phyloP scores from a whole-genome alignment of 1,140 invertebrate genomes.

The Trachymyrmex septentrionalis region DNA sequence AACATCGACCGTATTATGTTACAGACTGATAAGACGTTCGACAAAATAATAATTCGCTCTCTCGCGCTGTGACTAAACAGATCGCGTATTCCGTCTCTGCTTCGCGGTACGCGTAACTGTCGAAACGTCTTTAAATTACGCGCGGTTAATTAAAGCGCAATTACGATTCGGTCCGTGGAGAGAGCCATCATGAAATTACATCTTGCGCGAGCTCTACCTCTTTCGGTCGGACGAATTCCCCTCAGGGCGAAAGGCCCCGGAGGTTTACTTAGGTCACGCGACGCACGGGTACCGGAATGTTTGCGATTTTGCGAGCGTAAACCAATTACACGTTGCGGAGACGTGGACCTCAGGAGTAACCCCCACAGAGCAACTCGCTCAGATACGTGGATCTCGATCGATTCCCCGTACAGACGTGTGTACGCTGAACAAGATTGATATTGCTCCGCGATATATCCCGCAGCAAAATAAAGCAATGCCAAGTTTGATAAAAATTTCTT shows the following conservation, averaged over 20 bases:
- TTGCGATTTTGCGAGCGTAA: constrained; percentile 58
- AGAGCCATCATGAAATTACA: constrained; percentile 50
- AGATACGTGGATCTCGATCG: constrained; percentile 29
- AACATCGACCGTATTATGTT: not conserved
- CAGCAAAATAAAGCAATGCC: constrained; percentile 32
- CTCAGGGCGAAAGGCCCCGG: not conserved
- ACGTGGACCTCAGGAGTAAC: constrained; percentile 56
- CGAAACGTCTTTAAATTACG: constrained; percentile 75
- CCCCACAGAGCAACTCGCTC: constrained; percentile 9
- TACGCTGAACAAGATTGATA: constrained; percentile 19
- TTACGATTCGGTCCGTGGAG: constrained; percentile 73
- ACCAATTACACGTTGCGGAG: constrained; percentile 59
- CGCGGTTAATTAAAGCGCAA: constrained; percentile 78
- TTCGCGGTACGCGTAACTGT: not conserved
- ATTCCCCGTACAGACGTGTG: constrained; percentile 3
- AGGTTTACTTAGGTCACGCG: not conserved
- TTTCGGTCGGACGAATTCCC: constrained; percentile 21
- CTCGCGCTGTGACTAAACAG: not conserved
- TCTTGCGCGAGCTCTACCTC: constrained; percentile 26
- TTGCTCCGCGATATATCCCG: constrained; percentile 3
- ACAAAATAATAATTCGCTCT: not conserved
- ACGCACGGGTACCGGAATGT: constrained; percentile 18
- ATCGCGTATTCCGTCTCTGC: not conserved
- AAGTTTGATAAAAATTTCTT: constrained; percentile 46
- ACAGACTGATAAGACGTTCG: not conserved